Evolutionary conservation across 2,888 invertebrate genomes (phyloP), one percentile per base, ranked within the genome.

Genomic region (Oegoconia quadripuncta): DNA sequence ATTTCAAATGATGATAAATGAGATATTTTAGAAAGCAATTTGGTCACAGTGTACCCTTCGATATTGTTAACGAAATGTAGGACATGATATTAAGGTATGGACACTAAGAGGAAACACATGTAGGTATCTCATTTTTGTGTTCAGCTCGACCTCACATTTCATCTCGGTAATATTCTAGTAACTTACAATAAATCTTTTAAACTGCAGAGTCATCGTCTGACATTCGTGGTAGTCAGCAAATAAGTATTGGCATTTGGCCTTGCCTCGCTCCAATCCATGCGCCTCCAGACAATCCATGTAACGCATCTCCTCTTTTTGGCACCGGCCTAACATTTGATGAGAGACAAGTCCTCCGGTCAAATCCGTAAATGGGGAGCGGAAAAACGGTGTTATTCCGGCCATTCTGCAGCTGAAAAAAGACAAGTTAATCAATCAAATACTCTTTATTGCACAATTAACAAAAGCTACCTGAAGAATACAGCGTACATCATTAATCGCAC

Each of bases 231-330:
- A 92, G 71, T 96, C 95, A 0, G 86, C 81, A 39, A 93, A 86
- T 5, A 93, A 67, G 35, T 84, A 70, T 3, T 72, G 61, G 64
- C 96, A 96, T 63, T 92, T 90, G n/a, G 59, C 60, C 22, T 76
- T 53, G 0, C 92, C 93, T 26, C 88, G 84, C n/a, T 91, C 90
- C 7, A 91, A 55, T 1, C 95, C 96, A 50, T 95, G 95, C 2
- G 94, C 95, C 62, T 95, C 95, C 32, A 95, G 62, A 59, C 95
- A 96, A 50, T 95, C 93, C 79, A 93, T 90, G 59, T 91, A 90
- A 18, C 89, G 88, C 65, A 92, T 79, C 76, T 95, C 95, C 51
- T 93, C 78, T 40, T 89, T 84, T 22, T 90, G 91, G 62, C 95
- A 96, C 15, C 74, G 66, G 14, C 91, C 91, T 56, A 89, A 78